A percentile compares a stretch with the other conserved stretches of the same genome.
These are phyloP conservation scores for Diglossa cyanea DNA, from an alignment of 2,797 vertebrate species.

Conservation along the genomic window DNA sequence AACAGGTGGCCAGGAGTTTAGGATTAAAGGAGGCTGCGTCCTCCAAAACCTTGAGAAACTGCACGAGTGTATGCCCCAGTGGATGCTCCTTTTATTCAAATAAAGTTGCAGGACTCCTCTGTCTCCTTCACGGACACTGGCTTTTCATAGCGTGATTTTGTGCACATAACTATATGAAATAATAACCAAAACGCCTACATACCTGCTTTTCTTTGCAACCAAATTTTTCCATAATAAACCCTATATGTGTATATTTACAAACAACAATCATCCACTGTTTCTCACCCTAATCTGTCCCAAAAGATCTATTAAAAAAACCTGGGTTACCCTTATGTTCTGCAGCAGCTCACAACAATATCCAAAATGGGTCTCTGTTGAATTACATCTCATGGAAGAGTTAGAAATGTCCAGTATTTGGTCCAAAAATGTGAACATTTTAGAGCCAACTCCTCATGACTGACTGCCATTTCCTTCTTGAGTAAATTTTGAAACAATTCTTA, in stretches of 20 bases:
- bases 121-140: not conserved
- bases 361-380: not conserved
- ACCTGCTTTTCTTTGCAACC: not conserved
- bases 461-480: not conserved
- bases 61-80: fast-evolving
- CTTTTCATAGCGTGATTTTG: not conserved
- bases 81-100: not conserved
- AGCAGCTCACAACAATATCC: not conserved
- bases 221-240: not conserved
- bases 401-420: not conserved
- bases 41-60: not conserved
- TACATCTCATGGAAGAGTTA: not conserved
- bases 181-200: not conserved
- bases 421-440: not conserved
- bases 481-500: not conserved
- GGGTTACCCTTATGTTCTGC: not conserved
- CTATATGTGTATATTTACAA: not conserved
- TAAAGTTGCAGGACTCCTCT: not conserved
- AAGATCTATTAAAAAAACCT: not conserved
- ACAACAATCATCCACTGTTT: not conserved
- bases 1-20: fast-evolving
- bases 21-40: not conserved
- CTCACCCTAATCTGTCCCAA: not conserved
- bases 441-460: not conserved
- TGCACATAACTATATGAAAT: not conserved